Base-by-base conservation (phyloP, 1,140 invertebrate genomes). In the Scaptomyza hsui region DNA sequence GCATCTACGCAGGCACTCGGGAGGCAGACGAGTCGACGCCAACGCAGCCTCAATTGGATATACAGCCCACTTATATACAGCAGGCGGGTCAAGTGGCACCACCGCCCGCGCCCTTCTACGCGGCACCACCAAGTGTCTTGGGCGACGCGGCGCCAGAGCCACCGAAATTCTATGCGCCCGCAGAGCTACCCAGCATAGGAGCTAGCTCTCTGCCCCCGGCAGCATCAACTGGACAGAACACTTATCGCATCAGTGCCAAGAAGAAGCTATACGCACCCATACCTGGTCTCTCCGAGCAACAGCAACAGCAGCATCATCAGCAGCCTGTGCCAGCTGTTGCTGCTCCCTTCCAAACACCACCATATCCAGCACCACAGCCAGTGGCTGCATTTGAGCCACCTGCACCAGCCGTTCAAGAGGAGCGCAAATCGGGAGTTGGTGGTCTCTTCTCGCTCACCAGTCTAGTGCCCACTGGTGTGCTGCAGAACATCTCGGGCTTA, bases 221-320 rank as follows among this genome's bases (percentile, higher is more conserved):
- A 1, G 9, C 92, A 91, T 90, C 91, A 70, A 73, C 81, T 19
- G 72, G 60, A 3, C 81, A 86, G 13, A 93, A 92, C 59, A 81
- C 83, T n/a, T 94, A 92, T 89, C 89, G 93, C 12, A 90, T 94
- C 18, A 89, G 92, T 9, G 90, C 92, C 0, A 93, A 91, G 59
- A 94, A 93, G 85, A 94, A 93, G 89, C 76, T 91, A 2, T 94
- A 94, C 83, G 93, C 93, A 13, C 93, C 93, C 68, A 93, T 94
- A 81, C 93, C 93, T 2, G 93, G 93, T 3, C 72, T 94, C 0
- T 80, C 88, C 5, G 83, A 89, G 32, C 81, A 81, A 4, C 72
- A 26, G 32, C 68, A 64, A 39, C 45, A 16, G 32, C 61, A 65
- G 26, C 47, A 13, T 41, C 61, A 24, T 26, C 47, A 51, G 32